phyloP scores from a whole-genome alignment of 2,888 invertebrate genomes.

The Matsumyia berberina region DNA sequence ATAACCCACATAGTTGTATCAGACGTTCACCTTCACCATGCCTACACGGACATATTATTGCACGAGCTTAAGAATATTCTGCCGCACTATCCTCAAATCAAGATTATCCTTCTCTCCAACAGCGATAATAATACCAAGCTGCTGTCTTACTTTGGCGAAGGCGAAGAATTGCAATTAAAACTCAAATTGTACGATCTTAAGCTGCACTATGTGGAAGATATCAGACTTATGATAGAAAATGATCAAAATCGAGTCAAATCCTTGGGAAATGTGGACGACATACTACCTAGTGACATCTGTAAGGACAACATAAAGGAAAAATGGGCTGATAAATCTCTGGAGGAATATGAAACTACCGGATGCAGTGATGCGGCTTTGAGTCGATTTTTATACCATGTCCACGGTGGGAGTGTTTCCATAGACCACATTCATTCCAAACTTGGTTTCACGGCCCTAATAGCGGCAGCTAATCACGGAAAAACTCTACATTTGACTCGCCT shows the following conservation, averaged over 20 bases:
- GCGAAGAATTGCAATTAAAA: slow-evolving; percentile 70
- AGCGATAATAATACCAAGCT: slow-evolving; percentile 74
- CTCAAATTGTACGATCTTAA: slow-evolving; percentile 17
- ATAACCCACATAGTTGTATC: slow-evolving; percentile 93
- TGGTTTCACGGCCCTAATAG: slow-evolving; percentile 90
- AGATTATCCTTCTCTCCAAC: slow-evolving; percentile 95
- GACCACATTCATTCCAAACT: slow-evolving; percentile 88
- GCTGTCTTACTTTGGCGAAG: slow-evolving; percentile 77
- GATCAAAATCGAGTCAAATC: slow-evolving; percentile 9
- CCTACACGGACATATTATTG: slow-evolving; percentile 94
- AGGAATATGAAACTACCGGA: slow-evolving; percentile 81
- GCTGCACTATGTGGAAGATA: slow-evolving; percentile 75
- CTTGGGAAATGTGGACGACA: slow-evolving; percentile 43
- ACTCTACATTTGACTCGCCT: slow-evolving; percentile 88
- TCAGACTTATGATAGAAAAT: slow-evolving; percentile 55
- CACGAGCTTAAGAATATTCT: slow-evolving; percentile 91
- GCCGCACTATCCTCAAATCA: slow-evolving; percentile 88
- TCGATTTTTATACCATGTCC: slow-evolving; percentile 90
- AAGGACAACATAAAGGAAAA: slow-evolving; percentile 11
- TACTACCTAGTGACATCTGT: slow-evolving; percentile 5
- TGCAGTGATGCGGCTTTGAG: slow-evolving; percentile 88
- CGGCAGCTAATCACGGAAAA: slow-evolving; percentile 90
- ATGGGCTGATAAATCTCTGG: slow-evolving; percentile 82
- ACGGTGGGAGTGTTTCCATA: slow-evolving; percentile 90
- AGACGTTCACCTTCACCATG: slow-evolving; percentile 96